phyloP scores from a whole-genome alignment of 2,797 vertebrate species.

The Falco novaeseelandiae region DNA sequence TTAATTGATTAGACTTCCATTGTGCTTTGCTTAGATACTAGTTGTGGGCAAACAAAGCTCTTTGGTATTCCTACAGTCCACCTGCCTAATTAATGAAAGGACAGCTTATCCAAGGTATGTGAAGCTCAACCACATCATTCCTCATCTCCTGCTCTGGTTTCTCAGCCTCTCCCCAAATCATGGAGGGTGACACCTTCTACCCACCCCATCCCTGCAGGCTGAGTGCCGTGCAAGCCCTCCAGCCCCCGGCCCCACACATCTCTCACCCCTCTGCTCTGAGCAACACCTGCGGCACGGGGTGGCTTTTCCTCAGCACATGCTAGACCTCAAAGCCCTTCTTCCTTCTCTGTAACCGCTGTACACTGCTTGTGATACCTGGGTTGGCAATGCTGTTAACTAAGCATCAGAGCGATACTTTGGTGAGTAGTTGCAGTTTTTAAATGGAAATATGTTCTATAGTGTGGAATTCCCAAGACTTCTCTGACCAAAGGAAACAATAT shows the following conservation, averaged over 20 bases:
- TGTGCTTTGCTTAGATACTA: not conserved
- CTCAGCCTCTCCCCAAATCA: not conserved
- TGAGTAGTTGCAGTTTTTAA: not conserved
- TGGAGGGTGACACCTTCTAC: fast-evolving
- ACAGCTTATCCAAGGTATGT: not conserved
- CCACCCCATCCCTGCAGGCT: not conserved
- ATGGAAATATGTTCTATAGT: not conserved
- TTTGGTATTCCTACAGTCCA: not conserved
- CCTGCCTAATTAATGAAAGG: not conserved
- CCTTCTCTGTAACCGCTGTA: fast-evolving
- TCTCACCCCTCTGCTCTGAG: not conserved
- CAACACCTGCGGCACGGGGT: not conserved
- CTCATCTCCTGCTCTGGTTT: not conserved
- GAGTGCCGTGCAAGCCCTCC: not conserved
- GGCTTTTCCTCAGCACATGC: not conserved
- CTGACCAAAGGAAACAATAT: slow-evolving; percentile 7
- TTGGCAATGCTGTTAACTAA: not conserved
- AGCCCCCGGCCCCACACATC: not conserved
- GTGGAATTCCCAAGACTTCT: slow-evolving; percentile 18
- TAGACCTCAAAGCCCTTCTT: not conserved
- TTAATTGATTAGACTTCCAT: not conserved
- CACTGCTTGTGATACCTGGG: fast-evolving
- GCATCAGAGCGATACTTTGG: fast-evolving
- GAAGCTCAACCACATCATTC: not conserved
- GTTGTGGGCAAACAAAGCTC: not conserved